Base-by-base conservation (phyloP, 2,797 vertebrate genomes). In the Erethizon dorsatum region DNA sequence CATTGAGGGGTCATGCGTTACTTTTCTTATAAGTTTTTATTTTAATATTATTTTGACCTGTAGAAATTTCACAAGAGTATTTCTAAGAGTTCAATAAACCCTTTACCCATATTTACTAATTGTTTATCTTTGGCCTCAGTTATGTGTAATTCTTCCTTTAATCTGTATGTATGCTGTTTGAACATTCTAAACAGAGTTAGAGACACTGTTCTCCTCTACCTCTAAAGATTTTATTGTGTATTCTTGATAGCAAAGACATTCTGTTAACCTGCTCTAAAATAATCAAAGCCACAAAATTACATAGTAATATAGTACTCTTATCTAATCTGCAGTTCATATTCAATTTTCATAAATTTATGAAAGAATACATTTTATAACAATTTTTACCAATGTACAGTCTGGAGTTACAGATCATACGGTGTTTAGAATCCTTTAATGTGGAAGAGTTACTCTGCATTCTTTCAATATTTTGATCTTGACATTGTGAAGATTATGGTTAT, bases 21-120 rank as follows among this genome's bases (percentile, higher is more conserved):
- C 6, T 69, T 87, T 80, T 88, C 33, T 73, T 82, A 14, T 31
- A 65, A 90, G 14, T 69, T 84, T 92, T 94, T 56, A 95, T 75
- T 92, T 96, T 91, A 94, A 73, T 75, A 77, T 47, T 79, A 83
- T 80, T 94, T 78, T 52, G 75, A 85, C 17, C 52, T 45, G 52
- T 2, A 80, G 10, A 82, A 93, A 73, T 73, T 37, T 79, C 41
- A 24, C 20, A 88, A 50, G 75, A 87, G 67, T 84, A 78, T 85
- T 88, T 96, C 22, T 87, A 86, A 87, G 52, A 47, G 1, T 78
- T 54, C 20, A 73, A 50, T 52, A 75, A 95, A 24, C 1, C 1
- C 17, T 61, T 89, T 41, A 50, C 47, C 17, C 31, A 69, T 2
- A 80, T 83, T 91, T 84, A 24, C 24, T 73, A 83, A 52, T 92